Evolutionary conservation across 1,140 invertebrate species (phyloP), one percentile per base, ranked within the genome.

Genomic region (Heliothis subflexa): DNA sequence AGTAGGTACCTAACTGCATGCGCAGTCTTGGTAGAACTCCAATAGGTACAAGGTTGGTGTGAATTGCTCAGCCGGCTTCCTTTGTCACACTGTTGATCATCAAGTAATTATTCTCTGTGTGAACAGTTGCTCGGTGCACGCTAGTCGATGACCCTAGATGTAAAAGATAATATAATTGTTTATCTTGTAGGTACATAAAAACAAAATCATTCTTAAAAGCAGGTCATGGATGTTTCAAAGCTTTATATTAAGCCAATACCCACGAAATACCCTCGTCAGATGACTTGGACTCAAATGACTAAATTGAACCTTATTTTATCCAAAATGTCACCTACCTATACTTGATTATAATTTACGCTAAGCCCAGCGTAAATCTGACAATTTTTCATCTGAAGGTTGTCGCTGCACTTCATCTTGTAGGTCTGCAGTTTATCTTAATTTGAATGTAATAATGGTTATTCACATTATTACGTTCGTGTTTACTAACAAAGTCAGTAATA

Each of bases 131-230:
- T 47, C 33, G 62, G 33, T 16, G 66, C 66, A 70, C 66, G 66
- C 66, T 70, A 70, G 66, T 52, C 66, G 66, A 50, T 70, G 66
- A 70, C 66, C 66, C 47, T 7, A 52, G 66, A 28, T 49, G 47
- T 70, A 50, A 70, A 14, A 66, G 66, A 70, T 70, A 52, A 25
- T 1, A 52, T 25, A 47, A 21, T 14, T 40, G 1, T 59, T 59
- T 5, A 59, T 70, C 21, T 52, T 52, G 18, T n/a, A n/a, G n/a
- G n/a, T 28, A 12, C n/a, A n/a, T 52, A 9, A 70, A 49, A 40
- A 50, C 28, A 25, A 3, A n/a, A 7, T 40, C 33, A 40, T 40
- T 40, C 5, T 16, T 47, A 2, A 47, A 64, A 64, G 28, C 16
- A 11, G 59, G 28, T 61, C n/a, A 28, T 16, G 33, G 33, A 9